Evolutionary conservation across 2,888 invertebrate genomes (phyloP).

Genomic region (Eupithecia dodoneata): DNA sequence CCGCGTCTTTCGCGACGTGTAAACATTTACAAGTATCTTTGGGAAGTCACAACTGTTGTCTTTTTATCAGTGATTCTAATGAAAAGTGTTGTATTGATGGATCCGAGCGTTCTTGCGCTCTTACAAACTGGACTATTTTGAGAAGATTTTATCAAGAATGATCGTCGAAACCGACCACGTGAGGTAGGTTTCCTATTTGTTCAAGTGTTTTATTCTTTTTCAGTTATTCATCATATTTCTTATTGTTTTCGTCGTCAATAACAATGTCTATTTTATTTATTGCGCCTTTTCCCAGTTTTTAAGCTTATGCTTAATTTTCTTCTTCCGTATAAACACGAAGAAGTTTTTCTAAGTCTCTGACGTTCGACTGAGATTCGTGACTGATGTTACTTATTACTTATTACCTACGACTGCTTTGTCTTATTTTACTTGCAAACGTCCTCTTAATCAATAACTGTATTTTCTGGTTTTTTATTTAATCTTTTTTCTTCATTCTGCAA

Average conservation of each 20-base stretch:
- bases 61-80: slow-evolving; percentile 65
- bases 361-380: background rate
- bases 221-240: slow-evolving; percentile 48
- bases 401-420: background rate
- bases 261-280: slow-evolving; percentile 27
- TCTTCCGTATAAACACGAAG: background rate
- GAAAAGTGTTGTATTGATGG: slow-evolving; percentile 75
- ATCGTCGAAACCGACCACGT: slow-evolving; percentile 83
- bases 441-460: background rate
- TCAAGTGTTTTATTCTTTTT: slow-evolving; percentile 68
- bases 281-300: slow-evolving; percentile 23
- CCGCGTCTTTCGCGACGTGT: slow-evolving; percentile 82
- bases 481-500: too few species aligned
- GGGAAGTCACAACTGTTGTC: slow-evolving; percentile 69
- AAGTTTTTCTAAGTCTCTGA: slow-evolving; percentile 17
- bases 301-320: background rate
- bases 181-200: slow-evolving; percentile 76
- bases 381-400: background rate
- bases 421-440: background rate
- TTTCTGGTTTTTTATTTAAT: background rate
- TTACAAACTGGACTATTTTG: slow-evolving; percentile 68
- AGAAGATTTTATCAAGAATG: slow-evolving; percentile 80
- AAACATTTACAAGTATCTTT: slow-evolving; percentile 73
- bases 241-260: slow-evolving; percentile 42
- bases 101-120: slow-evolving; percentile 66